phyloP scores from a whole-genome alignment of 2,797 vertebrate genomes.

The Clarias pachynema region DNA sequence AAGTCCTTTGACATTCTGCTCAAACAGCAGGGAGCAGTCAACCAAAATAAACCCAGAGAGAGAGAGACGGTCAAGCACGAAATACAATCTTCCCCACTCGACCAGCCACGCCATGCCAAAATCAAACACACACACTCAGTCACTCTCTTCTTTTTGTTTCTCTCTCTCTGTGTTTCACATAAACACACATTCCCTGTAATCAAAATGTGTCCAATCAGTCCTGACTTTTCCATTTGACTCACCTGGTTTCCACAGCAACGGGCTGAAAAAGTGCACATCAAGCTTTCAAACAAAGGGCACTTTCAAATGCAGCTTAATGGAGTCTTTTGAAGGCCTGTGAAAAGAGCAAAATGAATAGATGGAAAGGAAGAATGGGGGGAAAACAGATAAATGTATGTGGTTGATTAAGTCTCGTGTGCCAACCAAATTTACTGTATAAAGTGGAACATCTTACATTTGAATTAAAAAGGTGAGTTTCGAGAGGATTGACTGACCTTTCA shows the following conservation, averaged over 20 bases:
- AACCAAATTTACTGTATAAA: conserved; percentile 27
- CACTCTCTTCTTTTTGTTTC: conserved; percentile 21
- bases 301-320: conserved; percentile 68
- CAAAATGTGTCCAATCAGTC: conserved; percentile 60
- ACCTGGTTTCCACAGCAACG: conserved; percentile 76
- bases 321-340: conserved; percentile 56
- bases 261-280: conserved; percentile 58
- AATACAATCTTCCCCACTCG: conserved; percentile 33
- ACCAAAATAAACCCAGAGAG: conserved; percentile 68
- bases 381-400: conserved; percentile 32
- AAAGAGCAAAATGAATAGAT: conserved; percentile 57
- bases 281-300: conserved; percentile 59
- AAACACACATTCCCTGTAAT: conserved; percentile 43
- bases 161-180: conserved; percentile 19
- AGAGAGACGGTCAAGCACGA: conserved; percentile 42
- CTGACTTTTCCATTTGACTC: conserved; percentile 60
- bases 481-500: not conserved
- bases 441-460: not conserved
- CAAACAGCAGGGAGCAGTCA: conserved; percentile 51
- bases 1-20: conserved; percentile 58
- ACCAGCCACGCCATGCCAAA: conserved; percentile 14
- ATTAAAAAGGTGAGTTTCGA: conserved; percentile 21
- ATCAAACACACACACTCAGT: conserved; percentile 7
- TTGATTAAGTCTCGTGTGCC: conserved; percentile 44
- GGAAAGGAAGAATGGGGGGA: conserved; percentile 29